Evolutionary conservation across 2,797 vertebrate genomes (phyloP).

Genomic region (Enteromius anoplus): DNA sequence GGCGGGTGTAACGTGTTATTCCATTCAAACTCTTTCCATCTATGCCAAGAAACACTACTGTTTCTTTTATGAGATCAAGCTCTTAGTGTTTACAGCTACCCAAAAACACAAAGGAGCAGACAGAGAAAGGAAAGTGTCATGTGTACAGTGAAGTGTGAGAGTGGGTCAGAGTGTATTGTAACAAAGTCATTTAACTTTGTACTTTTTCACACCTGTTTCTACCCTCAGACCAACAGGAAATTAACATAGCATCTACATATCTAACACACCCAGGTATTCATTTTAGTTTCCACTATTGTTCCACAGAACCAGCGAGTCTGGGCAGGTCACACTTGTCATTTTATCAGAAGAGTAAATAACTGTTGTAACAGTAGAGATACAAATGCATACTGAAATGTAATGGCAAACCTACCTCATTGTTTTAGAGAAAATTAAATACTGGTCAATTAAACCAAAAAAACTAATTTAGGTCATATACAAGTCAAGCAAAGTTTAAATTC

Average conservation of each 20-base stretch:
- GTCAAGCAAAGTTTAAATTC: neutral
- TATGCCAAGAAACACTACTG: constrained; percentile 40
- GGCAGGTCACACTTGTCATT: neutral
- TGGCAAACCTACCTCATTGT: neutral
- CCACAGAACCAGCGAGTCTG: neutral
- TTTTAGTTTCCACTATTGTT: neutral
- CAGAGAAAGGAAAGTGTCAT: constrained; percentile 60
- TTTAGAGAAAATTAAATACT: neutral
- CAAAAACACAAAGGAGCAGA: constrained; percentile 65
- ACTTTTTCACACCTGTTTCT: constrained; percentile 32
- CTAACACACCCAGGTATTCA: neutral
- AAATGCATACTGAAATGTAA: neutral
- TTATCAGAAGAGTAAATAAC: constrained; percentile 4
- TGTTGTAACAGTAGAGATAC: neutral
- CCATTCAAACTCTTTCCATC: constrained; percentile 33
- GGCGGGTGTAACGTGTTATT: constrained; percentile 46
- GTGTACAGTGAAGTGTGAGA: constrained; percentile 43
- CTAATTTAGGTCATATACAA: neutral
- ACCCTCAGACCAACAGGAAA: constrained; percentile 44
- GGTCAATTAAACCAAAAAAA: neutral
- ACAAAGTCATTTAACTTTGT: constrained; percentile 59
- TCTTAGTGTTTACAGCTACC: constrained; percentile 66
- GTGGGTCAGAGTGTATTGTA: constrained; percentile 74
- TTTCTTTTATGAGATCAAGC: constrained; percentile 63
- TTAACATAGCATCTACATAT: constrained; percentile 34